Conservation (phyloP, 1,140 invertebrate species). For the Limonius californicus region DNA sequence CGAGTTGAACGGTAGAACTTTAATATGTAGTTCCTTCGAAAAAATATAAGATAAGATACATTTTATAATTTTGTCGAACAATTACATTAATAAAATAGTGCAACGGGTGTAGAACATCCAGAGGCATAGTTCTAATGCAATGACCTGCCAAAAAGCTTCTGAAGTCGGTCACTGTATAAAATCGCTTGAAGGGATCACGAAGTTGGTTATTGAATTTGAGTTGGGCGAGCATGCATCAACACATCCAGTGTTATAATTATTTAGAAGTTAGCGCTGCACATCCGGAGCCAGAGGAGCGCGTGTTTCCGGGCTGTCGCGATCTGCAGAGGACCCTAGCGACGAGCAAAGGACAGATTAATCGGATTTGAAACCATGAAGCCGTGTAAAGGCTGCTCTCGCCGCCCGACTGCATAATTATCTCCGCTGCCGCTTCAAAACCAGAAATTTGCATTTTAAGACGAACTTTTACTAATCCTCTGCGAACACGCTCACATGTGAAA, state of each 20-base stretch:
- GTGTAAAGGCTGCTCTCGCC: constrained; percentile 38
- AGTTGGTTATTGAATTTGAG: neutral
- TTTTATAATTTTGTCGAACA: no score
- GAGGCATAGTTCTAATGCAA: no score
- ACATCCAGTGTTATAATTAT: constrained; percentile 18
- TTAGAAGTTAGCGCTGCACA: constrained; percentile 20
- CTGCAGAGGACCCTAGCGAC: constrained; percentile 18
- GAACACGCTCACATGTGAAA: constrained; percentile 33
- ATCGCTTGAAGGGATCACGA: no score
- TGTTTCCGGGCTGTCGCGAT: constrained; percentile 9
- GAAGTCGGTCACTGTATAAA: no score
- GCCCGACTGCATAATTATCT: constrained; percentile 41
- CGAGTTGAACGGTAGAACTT: no score
- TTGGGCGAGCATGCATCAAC: neutral
- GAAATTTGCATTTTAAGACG: constrained; percentile 42
- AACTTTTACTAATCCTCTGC: constrained; percentile 33
- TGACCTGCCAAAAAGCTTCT: no score
- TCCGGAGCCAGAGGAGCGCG: constrained; percentile 16
- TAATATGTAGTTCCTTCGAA: no score
- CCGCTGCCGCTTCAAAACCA: constrained; percentile 32
- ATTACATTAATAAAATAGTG: no score
- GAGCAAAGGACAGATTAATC: constrained; percentile 38
- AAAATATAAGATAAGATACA: no score
- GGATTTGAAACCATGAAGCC: constrained; percentile 42
- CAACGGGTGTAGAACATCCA: no score